These are phyloP conservation scores for Chelmon rostratus DNA, from an alignment of 2,797 vertebrate genomes.

Conservation along the genomic window DNA sequence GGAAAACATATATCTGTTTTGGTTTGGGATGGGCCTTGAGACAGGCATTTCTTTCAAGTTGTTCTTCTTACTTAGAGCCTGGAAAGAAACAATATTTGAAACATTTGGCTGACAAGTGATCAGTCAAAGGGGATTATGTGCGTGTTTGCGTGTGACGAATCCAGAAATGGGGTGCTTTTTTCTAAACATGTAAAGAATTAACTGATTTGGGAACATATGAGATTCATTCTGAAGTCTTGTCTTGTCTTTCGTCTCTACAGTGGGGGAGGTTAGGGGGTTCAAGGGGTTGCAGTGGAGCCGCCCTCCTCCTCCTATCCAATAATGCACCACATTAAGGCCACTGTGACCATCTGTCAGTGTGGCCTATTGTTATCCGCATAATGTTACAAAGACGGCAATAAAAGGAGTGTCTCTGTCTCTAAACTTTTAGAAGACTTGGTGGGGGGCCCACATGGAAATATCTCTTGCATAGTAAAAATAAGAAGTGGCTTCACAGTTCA, in stretches of 20 bases:
- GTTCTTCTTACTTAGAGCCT: slow-evolving; percentile 24
- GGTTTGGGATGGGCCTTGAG: slow-evolving; percentile 48
- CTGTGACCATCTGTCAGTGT: slow-evolving; percentile 69
- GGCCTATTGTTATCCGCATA: slow-evolving; percentile 48
- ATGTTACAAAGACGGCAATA: neutral
- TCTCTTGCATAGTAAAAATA: neutral
- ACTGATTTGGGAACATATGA: slow-evolving; percentile 7
- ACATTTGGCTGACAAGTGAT: slow-evolving; percentile 31
- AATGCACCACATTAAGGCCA: slow-evolving; percentile 44
- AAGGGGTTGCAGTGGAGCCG: neutral
- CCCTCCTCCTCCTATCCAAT: slow-evolving; percentile 20
- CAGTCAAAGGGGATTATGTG: slow-evolving; percentile 20
- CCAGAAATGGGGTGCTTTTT: slow-evolving; percentile 16
- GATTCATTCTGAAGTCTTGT: slow-evolving; percentile 31
- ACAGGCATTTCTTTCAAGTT: slow-evolving; percentile 26
- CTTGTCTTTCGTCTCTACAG: slow-evolving; percentile 22
- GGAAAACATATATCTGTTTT: slow-evolving; percentile 69
- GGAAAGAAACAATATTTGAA: slow-evolving; percentile 19
- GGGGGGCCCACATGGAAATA: neutral
- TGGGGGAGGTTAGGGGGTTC: slow-evolving; percentile 17
- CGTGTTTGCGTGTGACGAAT: slow-evolving; percentile 26
- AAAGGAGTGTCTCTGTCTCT: slow-evolving; percentile 10
- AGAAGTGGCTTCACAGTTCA: neutral
- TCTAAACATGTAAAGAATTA: slow-evolving; percentile 19
- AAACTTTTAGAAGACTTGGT: slow-evolving; percentile 5